phyloP scores from a whole-genome alignment of 2,797 vertebrate species.

The Molossus alvarezi region DNA sequence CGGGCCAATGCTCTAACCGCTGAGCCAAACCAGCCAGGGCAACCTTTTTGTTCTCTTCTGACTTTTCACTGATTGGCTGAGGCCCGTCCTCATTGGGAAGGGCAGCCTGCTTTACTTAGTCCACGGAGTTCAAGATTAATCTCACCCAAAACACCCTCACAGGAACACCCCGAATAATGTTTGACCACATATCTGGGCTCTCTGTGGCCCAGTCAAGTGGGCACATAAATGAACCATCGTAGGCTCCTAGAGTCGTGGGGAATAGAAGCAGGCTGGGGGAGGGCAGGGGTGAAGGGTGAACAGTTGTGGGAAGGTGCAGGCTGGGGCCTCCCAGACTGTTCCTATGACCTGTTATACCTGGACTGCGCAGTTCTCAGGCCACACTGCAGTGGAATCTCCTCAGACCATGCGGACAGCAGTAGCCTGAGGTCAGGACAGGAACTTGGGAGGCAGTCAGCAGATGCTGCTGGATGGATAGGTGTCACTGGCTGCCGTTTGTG shows the following conservation, averaged over 20 bases:
- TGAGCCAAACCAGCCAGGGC: background rate
- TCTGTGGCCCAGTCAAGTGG: background rate
- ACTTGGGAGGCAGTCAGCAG: background rate
- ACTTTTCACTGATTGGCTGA: background rate
- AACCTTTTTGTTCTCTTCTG: background rate
- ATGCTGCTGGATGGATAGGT: background rate
- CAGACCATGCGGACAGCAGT: background rate
- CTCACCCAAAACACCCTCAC: background rate
- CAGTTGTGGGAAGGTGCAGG: background rate
- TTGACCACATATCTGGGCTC: background rate
- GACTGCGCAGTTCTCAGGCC: background rate
- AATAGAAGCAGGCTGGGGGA: background rate
- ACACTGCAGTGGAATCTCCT: background rate
- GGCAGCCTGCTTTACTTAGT: background rate
- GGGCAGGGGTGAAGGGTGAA: background rate
- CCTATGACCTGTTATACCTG: accelerated
- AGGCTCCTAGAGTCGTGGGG: background rate
- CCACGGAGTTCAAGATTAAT: background rate
- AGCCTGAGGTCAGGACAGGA: too few relatives aligned
- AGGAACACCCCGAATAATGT: background rate
- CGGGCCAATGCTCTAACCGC: too few relatives aligned
- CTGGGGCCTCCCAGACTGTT: too few relatives aligned
- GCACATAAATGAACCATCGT: background rate
- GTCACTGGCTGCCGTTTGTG: background rate
- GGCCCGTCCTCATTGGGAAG: background rate